phyloP scores from a whole-genome alignment of 35 echinoderm and acorn worm genomes.

The Apostichopus californicus region DNA sequence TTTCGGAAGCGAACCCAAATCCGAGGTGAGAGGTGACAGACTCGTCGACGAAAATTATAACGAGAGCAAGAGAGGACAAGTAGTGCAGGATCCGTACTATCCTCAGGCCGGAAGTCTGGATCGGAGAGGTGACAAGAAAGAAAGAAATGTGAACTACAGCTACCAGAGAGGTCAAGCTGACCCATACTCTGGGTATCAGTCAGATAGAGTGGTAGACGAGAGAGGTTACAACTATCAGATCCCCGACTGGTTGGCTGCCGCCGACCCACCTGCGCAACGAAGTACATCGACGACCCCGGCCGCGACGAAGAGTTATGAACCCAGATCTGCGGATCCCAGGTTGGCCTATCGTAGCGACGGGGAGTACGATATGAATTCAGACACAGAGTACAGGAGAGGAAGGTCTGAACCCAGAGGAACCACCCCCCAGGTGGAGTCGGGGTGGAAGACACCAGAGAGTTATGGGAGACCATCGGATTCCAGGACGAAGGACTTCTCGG shows the following conservation, averaged over 20 bases:
- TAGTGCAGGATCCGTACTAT: constrained; percentile 5
- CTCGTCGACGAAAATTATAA: constrained; percentile 24
- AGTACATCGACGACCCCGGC: not conserved
- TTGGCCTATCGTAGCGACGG: constrained; percentile 42
- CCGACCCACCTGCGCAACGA: not conserved
- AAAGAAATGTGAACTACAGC: not conserved
- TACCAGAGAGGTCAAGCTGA: not conserved
- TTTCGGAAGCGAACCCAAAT: constrained; percentile 40
- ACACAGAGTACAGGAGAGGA: constrained; percentile 19
- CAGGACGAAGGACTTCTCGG: not conserved
- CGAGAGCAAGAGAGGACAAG: not conserved
- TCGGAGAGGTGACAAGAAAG: constrained; percentile 2
- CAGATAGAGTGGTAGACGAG: constrained; percentile 26
- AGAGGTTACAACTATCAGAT: constrained; percentile 21
- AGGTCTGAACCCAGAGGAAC: not conserved
- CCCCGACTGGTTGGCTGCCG: not conserved
- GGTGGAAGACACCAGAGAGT: not conserved
- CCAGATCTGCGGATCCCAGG: not conserved
- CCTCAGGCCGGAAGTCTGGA: constrained; percentile 41
- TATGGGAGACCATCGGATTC: constrained; percentile 24
- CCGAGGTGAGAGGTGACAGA: constrained; percentile 22
- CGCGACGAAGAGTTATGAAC: not conserved
- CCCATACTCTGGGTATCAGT: constrained; percentile 24
- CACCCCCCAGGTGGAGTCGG: not conserved
- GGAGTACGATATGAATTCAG: constrained; percentile 35